Evolutionary conservation across 2,797 vertebrate genomes (phyloP).

Genomic region (Sciurus carolinensis): DNA sequence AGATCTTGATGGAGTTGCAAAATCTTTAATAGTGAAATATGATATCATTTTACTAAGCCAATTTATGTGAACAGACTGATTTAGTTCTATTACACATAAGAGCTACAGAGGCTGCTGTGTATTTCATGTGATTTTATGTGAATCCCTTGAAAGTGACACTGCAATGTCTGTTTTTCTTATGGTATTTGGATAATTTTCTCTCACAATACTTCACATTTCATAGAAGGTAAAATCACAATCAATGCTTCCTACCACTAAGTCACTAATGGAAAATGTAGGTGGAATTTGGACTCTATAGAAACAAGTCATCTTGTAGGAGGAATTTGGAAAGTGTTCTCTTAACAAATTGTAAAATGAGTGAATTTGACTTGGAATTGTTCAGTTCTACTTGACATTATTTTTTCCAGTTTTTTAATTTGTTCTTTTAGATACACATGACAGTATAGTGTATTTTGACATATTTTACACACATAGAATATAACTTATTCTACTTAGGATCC

Average conservation of each 20-base stretch:
- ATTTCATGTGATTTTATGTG: background rate
- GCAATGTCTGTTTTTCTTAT: background rate
- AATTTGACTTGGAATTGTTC: slow-evolving; percentile 47
- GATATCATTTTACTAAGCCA: background rate
- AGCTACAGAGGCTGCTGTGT: background rate
- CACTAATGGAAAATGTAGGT: background rate
- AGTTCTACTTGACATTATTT: background rate
- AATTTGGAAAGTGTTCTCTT: slow-evolving; percentile 20
- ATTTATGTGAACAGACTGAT: background rate
- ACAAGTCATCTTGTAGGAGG: background rate
- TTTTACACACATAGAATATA: too few species aligned
- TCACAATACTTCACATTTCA: background rate
- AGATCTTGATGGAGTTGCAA: background rate
- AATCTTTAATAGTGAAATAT: slow-evolving; percentile 4
- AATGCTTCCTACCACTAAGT: background rate
- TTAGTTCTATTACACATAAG: background rate
- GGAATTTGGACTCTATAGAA: background rate
- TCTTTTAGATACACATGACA: too few species aligned
- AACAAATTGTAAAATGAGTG: background rate
- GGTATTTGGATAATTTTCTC: background rate
- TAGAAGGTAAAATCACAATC: background rate
- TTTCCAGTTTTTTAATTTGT: too few species aligned
- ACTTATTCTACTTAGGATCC: too few species aligned
- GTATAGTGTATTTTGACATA: too few species aligned
- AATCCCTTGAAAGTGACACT: background rate